Evolutionary conservation across 2,888 invertebrate species (phyloP), one percentile per base, ranked within the genome.

Genomic region (Acanthacorydalis orientalis): DNA sequence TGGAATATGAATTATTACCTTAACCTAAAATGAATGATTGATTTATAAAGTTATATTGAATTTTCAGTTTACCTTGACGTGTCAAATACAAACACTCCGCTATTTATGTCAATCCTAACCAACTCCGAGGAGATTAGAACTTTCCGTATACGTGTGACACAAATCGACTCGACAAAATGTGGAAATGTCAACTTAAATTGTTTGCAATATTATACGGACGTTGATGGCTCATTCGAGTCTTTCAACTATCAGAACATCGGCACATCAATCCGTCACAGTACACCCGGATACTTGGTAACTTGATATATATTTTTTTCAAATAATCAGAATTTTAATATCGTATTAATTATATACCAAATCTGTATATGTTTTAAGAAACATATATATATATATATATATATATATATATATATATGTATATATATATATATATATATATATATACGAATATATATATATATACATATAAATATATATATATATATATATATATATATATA

Each of bases 61-160:
- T 46, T 63, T 72, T 11, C 60, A 85, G 85, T 83, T 49, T 84
- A 83, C 57, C 67, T 85, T 11, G 81, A 84, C 61, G 80, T 83
- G 11, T 74, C 74, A 4, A 70, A 73, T 47, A 64, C 74, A 0
- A 60, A 65, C 0, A 81, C 80, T 1, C 80, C 81, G 11, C 64
- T 84, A 32, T 74, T 73, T 59, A 53, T 86, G 4, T 75, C 80
- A 10, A 70, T 85, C 6, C 71, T 82, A 56, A 74, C 77, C 0
- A 69, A 69, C 42, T 67, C 70, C 1, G 61, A 67, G 0, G 73
- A 72, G 10, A 68, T 64, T 23, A 70, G 81, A 55, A 62, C 78
- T 1, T 82, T 78, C 59, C 73, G 77, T 48, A 72, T 83, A 11
- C 75, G 78, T 67, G 69, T 84, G 48, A 69, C 68, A 44, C 75